phyloP scores from a whole-genome alignment of 2,888 invertebrate species.

The Drepanosiphum platanoidis region DNA sequence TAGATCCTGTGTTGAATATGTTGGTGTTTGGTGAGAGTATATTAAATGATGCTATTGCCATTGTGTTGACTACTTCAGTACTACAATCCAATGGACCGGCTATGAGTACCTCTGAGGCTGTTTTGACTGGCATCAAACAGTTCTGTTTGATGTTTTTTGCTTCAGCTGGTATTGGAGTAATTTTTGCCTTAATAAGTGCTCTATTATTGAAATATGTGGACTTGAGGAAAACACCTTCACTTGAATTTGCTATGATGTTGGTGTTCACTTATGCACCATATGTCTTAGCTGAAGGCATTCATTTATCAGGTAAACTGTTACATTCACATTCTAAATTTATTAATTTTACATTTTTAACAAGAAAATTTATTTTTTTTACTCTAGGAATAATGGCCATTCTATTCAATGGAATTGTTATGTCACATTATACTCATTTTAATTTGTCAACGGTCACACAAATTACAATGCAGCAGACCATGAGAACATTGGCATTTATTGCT shows the following conservation, averaged over 20 bases:
- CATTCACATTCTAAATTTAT: neutral
- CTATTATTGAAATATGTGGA: slow-evolving; percentile 94
- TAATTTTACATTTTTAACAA: slow-evolving; percentile 3
- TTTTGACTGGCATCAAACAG: slow-evolving; percentile 82
- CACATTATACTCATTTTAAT: slow-evolving; percentile 98
- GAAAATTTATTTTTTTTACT: too few species aligned
- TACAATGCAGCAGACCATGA: slow-evolving; percentile 98
- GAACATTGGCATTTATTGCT: slow-evolving; percentile 95
- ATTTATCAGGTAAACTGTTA: slow-evolving; percentile 79
- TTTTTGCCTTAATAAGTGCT: slow-evolving; percentile 93
- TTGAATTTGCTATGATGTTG: slow-evolving; percentile 98
- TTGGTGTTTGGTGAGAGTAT: slow-evolving; percentile 96
- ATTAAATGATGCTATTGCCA: slow-evolving; percentile 97
- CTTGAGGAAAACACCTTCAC: slow-evolving; percentile 93
- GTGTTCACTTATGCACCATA: slow-evolving; percentile 99
- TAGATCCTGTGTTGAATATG: slow-evolving; percentile 98
- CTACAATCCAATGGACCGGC: slow-evolving; percentile 77
- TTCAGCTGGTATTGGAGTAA: slow-evolving; percentile 94
- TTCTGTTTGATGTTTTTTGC: slow-evolving; percentile 96
- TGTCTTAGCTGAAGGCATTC: slow-evolving; percentile 95
- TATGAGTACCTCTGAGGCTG: slow-evolving; percentile 81
- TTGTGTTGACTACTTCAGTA: slow-evolving; percentile 93
- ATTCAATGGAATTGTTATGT: slow-evolving; percentile 99
- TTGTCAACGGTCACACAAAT: slow-evolving; percentile 98
- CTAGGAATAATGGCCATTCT: slow-evolving; percentile 98